phyloP scores from a whole-genome alignment of 2,113 vertebrate species.

The Tricholaema leucomelas region DNA sequence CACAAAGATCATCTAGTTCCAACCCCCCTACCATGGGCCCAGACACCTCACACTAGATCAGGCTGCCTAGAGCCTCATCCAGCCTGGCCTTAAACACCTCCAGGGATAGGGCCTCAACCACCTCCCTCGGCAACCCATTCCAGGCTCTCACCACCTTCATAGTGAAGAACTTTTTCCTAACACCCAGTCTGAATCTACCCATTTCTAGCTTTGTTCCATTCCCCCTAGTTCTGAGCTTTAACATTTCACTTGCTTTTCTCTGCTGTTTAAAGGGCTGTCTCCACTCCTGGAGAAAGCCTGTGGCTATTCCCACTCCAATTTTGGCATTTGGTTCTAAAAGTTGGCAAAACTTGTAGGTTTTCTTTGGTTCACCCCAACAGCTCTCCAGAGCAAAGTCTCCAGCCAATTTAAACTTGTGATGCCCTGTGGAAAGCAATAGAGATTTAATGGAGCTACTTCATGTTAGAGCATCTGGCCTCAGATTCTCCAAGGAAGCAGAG shows the following conservation, averaged over 20 bases:
- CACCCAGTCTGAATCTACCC: too few relatives aligned
- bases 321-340: neutral
- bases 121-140: too few relatives aligned
- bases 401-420: constrained; percentile 18
- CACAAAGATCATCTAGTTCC: too few relatives aligned
- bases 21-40: too few relatives aligned
- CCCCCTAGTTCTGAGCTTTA: neutral
- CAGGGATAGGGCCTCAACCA: too few relatives aligned
- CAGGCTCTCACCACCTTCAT: too few relatives aligned
- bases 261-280: neutral
- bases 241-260: neutral
- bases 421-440: neutral
- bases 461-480: constrained; percentile 55
- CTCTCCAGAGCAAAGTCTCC: neutral
- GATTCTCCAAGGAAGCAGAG: constrained; percentile 41
- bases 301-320: neutral
- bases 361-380: neutral
- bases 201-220: too few relatives aligned
- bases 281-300: neutral
- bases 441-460: constrained; percentile 33
- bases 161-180: too few relatives aligned
- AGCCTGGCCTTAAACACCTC: too few relatives aligned
- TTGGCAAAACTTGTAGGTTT: neutral
- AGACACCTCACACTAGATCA: too few relatives aligned
- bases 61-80: too few relatives aligned